A percentile compares a stretch with the other conserved stretches of the same genome.
phyloP scores from a whole-genome alignment of 1,140 invertebrate genomes.

The Hestina assimilis region DNA sequence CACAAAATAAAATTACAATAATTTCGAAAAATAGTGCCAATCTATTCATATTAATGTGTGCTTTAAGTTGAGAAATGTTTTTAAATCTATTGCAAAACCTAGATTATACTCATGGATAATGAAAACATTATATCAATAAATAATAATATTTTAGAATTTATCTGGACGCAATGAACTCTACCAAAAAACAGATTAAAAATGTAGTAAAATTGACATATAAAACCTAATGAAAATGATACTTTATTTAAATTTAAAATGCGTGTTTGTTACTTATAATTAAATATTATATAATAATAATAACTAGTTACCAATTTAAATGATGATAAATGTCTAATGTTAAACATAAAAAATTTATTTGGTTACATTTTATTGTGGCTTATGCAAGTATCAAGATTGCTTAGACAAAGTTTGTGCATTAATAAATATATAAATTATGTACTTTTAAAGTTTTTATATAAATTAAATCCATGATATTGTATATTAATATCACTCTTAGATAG shows the following conservation, averaged over 20 bases:
- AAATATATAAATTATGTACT: no score
- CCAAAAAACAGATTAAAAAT: background rate
- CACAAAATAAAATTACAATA: background rate
- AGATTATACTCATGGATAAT: background rate
- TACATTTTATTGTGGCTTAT: background rate
- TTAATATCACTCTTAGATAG: conserved; percentile 10
- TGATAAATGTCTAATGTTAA: no score
- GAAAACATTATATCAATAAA: background rate
- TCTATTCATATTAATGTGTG: background rate
- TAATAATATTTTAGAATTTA: background rate
- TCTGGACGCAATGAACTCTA: background rate
- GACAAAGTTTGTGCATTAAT: no score
- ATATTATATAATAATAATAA: background rate
- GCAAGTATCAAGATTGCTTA: no score
- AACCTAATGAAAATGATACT: background rate
- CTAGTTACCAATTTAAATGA: background rate
- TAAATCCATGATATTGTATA: conserved; percentile 2
- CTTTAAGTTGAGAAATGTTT: background rate
- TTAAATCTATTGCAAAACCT: background rate
- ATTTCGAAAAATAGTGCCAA: background rate
- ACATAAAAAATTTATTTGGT: background rate
- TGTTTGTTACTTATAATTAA: background rate
- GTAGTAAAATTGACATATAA: background rate
- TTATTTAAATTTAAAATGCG: background rate
- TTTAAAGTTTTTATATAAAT: no score